These are phyloP conservation scores for Gallinago undulata DNA, from an alignment of 2,113 vertebrate genomes.

Conservation along the genomic window DNA sequence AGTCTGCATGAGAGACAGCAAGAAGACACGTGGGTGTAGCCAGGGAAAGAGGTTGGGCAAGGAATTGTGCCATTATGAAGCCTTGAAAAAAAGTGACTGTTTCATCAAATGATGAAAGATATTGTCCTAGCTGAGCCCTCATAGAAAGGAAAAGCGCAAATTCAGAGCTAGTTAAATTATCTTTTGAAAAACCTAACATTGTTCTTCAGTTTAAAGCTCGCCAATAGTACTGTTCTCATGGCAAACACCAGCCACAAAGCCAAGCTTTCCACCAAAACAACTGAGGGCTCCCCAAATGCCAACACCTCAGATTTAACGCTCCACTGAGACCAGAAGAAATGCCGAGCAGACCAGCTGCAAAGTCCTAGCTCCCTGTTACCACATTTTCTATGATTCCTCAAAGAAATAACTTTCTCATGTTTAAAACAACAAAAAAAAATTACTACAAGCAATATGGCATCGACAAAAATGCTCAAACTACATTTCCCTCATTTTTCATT, in stretches of 20 bases:
- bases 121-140: not conserved
- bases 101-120: not conserved
- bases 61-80: not conserved
- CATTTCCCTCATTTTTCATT: not conserved
- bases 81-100: not conserved
- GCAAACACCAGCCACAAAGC: not conserved
- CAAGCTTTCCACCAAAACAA: not conserved
- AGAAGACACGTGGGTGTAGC: fast-evolving
- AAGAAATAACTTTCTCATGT: not conserved
- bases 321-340: not conserved
- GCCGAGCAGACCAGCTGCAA: not conserved
- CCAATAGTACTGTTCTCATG: not conserved
- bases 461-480: not conserved
- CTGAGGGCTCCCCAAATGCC: not conserved
- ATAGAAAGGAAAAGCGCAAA: not conserved
- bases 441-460: not conserved
- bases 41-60: not conserved
- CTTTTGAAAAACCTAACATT: not conserved
- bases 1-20: not conserved
- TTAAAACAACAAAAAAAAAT: not conserved
- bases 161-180: not conserved
- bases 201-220: not conserved
- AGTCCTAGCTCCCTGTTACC: not conserved
- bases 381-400: not conserved
- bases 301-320: not conserved